Evolutionary conservation across 2,797 vertebrate genomes (phyloP), one percentile per base, ranked within the genome.

Genomic region (Microchirus variegatus): DNA sequence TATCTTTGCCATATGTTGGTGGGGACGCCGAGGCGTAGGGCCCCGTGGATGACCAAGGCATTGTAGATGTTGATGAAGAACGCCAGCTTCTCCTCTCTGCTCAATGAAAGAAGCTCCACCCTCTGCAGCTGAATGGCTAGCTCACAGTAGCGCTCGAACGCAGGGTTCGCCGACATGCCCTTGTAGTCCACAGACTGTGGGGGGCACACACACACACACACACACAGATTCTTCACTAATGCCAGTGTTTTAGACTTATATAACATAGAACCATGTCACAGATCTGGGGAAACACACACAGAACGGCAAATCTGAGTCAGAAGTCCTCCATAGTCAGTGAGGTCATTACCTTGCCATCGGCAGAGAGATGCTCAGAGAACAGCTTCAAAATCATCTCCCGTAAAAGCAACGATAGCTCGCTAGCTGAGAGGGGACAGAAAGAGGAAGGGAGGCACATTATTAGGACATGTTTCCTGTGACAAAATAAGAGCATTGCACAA

Each of bases 31-130:
- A 94, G 59, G 22, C 85, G 87, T 2, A 95, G 82, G 73, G 85
- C 88, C 4, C 93, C 93, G 2, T 95, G 93, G 73, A 95, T 94
- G 80, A 94, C 93, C 75, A 94, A 78, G 45, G 91, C 90, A 4
- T 95, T 95, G 85, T 95, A 94, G 81, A 91, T 87, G 79, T 95
- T 95, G 78, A 95, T 94, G 73, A 95, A 94, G 85, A 95, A 94
- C 75, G 94, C 92, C 73, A 95, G 89, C 74, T 91, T 95, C 79
- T 94, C 92, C 64, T 94, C 91, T 0, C 90, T 83, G 72, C 82
- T 93, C 68, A 95, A 83, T 0, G 90, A 87, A 2, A 85, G 84
- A 59, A 94, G 84, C 75, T 95, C 87, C 67, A 93, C 83, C 37
- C 87, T 81, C 89, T 95, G 94, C 54, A 95, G 90, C 81, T 94